Conservation (phyloP, 2,113 vertebrate genomes). For the Bujurquina vittata region DNA sequence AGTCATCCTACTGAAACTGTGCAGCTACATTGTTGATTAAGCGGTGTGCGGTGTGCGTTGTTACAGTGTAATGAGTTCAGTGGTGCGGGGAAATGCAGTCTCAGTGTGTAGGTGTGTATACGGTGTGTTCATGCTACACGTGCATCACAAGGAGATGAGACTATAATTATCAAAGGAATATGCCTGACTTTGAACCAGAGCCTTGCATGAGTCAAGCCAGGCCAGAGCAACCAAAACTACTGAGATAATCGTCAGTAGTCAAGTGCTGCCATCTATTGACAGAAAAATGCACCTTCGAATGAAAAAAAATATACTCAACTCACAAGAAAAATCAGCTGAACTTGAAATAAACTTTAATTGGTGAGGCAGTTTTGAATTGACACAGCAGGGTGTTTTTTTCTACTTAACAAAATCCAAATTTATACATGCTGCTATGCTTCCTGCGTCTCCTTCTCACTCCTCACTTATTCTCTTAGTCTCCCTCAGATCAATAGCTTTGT, state of each 20-base stretch:
- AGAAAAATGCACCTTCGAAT: background rate
- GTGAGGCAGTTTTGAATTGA: constrained; percentile 14
- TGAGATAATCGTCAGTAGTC: constrained; percentile 44
- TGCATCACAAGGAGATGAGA: constrained; percentile 13
- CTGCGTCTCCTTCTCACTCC: constrained; percentile 11
- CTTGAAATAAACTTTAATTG: constrained; percentile 28
- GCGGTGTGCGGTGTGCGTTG: constrained; percentile 17
- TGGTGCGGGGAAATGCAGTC: constrained; percentile 32
- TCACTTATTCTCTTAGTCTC: constrained; percentile 5
- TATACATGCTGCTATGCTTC: constrained; percentile 1
- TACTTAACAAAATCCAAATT: constrained; percentile 12
- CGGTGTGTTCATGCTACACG: background rate
- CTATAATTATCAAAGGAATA: constrained; percentile 12
- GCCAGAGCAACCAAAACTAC: background rate
- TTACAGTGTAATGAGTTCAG: constrained; percentile 28
- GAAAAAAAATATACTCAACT: background rate
- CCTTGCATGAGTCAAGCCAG: constrained; percentile 15
- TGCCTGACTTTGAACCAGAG: constrained; percentile 45
- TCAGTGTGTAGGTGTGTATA: background rate
- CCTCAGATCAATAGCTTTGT: constrained; percentile 70
- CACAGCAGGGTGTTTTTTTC: background rate
- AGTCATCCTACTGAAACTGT: constrained; percentile 60
- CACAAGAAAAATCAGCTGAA: constrained; percentile 15
- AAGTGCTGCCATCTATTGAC: constrained; percentile 69
- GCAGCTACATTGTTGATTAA: constrained; percentile 67